Conservation (phyloP, 2,113 vertebrate genomes). For the Cromileptes altivelis region DNA sequence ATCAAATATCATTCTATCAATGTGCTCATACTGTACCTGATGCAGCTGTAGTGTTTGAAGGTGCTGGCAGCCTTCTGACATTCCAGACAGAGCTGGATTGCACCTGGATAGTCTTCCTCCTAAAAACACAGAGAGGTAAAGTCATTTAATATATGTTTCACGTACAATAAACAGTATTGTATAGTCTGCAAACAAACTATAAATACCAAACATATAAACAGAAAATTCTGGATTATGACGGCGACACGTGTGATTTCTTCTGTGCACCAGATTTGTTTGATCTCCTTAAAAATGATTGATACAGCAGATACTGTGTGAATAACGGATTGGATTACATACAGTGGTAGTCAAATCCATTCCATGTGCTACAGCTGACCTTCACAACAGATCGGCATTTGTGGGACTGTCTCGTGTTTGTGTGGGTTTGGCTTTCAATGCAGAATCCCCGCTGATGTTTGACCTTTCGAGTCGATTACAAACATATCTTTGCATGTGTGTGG, state of each 20-base stretch:
- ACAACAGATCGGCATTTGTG: conserved; percentile 19
- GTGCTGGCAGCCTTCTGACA: conserved; percentile 99
- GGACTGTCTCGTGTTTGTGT: conserved; percentile 18
- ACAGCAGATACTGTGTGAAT: not conserved
- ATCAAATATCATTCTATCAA: not conserved
- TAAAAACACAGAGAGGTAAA: conserved; percentile 62
- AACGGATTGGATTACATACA: conserved; percentile 10
- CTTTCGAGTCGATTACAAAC: conserved; percentile 50
- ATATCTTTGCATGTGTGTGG: not conserved
- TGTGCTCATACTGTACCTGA: conserved; percentile 87
- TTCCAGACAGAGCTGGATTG: conserved; percentile 97
- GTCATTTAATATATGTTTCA: conserved; percentile 1
- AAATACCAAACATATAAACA: not conserved
- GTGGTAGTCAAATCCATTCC: conserved; percentile 8
- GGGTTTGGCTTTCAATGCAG: conserved; percentile 26
- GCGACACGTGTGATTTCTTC: not conserved
- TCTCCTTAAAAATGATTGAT: conserved; percentile 9
- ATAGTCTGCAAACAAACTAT: not conserved
- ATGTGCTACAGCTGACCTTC: conserved; percentile 38
- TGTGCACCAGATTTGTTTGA: conserved; percentile 3
- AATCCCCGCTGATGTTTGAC: conserved; percentile 45
- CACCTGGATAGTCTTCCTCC: conserved; percentile 99
- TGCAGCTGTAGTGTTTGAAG: conserved; percentile 99
- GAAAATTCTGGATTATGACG: not conserved
- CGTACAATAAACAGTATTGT: not conserved